Percentiles rank a stretch among this genome's conserved stretches.
phyloP scores from a whole-genome alignment of 1,140 invertebrate species.

The Heliconius nattereri region DNA sequence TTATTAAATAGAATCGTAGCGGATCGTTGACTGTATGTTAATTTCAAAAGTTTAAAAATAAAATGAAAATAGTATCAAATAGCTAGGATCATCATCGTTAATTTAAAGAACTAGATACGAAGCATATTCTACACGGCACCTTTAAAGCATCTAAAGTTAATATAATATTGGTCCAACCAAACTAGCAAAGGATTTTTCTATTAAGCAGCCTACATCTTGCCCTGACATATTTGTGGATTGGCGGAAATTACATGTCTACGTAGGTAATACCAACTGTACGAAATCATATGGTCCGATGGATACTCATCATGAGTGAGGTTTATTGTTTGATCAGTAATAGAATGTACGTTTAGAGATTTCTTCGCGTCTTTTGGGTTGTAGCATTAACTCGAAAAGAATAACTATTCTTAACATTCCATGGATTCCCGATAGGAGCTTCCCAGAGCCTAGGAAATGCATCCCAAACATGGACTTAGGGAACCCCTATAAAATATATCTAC shows the following conservation, averaged over 20 bases:
- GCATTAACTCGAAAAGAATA: too few relatives aligned
- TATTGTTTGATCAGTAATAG: not conserved
- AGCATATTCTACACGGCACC: not conserved
- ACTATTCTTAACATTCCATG: too few relatives aligned
- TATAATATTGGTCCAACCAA: not conserved
- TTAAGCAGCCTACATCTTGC: not conserved
- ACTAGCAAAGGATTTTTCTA: not conserved
- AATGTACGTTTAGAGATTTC: not conserved
- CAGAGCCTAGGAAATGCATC: too few relatives aligned
- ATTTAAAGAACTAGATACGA: not conserved
- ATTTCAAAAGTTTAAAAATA: too few relatives aligned
- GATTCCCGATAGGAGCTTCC: not conserved
- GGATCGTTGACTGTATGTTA: too few relatives aligned
- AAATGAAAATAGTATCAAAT: too few relatives aligned
- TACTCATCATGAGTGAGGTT: not conserved
- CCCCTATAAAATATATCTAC: too few relatives aligned
- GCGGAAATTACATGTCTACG: slow-evolving; percentile 1
- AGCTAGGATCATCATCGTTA: not conserved
- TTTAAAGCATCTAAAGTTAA: not conserved
- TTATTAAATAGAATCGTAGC: too few relatives aligned
- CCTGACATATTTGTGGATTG: slow-evolving; percentile 1
- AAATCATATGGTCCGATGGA: not conserved
- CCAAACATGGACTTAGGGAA: too few relatives aligned
- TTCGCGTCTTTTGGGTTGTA: not conserved
- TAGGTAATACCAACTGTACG: not conserved